Percentiles rank a stretch among this genome's conserved stretches.
Conservation (phyloP, 2,113 vertebrate genomes). For the Neoarius graeffei region DNA sequence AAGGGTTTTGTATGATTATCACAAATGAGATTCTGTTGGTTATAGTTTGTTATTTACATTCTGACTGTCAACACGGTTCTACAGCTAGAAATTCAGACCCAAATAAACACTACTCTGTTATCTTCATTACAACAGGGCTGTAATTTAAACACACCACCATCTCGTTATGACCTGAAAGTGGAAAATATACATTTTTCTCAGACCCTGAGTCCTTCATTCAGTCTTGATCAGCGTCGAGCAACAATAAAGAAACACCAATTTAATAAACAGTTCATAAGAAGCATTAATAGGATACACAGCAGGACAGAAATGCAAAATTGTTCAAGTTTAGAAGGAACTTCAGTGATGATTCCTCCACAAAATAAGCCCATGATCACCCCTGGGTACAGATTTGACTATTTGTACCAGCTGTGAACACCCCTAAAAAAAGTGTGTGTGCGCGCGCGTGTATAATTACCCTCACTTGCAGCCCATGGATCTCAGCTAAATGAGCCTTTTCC, state of each 20-base stretch:
- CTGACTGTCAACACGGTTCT: background rate
- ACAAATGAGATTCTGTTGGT: background rate
- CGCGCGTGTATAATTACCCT: slow-evolving; percentile 75
- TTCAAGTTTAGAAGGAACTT: background rate
- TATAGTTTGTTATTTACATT: background rate
- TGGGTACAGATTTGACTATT: background rate
- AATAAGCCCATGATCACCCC: background rate
- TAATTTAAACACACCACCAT: background rate
- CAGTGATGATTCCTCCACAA: background rate
- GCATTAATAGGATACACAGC: background rate
- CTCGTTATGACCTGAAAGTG: background rate
- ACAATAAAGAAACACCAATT: background rate
- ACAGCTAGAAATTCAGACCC: background rate
- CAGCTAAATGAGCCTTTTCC: slow-evolving; percentile 87
- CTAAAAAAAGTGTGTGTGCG: slow-evolving; percentile 16
- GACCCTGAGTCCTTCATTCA: background rate
- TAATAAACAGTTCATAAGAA: background rate
- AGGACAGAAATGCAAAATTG: background rate
- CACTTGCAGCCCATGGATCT: slow-evolving; percentile 92
- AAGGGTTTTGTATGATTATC: background rate
- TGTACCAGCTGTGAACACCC: background rate
- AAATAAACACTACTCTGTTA: background rate
- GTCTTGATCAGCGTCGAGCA: background rate
- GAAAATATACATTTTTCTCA: background rate
- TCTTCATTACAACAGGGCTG: background rate